Percentiles rank a stretch among this genome's conserved stretches.
These are phyloP conservation scores for Melitaea cinxia DNA, from an alignment of 1,140 invertebrate genomes.

Conservation along the genomic window DNA sequence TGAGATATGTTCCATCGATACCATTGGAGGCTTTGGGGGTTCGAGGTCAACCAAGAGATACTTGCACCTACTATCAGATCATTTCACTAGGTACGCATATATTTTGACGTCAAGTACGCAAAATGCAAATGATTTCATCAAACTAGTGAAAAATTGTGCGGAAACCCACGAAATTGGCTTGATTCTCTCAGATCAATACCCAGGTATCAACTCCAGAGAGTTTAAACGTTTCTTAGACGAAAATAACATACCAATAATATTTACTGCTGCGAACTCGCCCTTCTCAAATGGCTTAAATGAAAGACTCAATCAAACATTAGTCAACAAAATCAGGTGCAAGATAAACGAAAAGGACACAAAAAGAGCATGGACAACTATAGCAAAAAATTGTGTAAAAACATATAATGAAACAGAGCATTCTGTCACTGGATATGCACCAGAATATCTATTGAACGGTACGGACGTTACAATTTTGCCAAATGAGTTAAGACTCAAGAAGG, in stretches of 20 bases:
- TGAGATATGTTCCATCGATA: slow-evolving; percentile 39
- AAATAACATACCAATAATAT: neutral
- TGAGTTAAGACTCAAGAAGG: neutral
- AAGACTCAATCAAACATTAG: slow-evolving; percentile 13
- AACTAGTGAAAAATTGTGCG: slow-evolving; percentile 7
- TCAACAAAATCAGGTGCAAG: slow-evolving; percentile 21
- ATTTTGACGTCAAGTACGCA: slow-evolving; percentile 44
- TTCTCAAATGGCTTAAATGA: neutral
- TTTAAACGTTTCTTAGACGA: slow-evolving; percentile 4
- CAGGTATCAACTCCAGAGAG: slow-evolving; percentile 14
- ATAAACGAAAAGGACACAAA: slow-evolving; percentile 38
- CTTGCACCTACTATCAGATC: slow-evolving; percentile 37
- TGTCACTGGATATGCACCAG: neutral
- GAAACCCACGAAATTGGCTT: slow-evolving; percentile 16
- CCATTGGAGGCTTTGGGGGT: slow-evolving; percentile 38
- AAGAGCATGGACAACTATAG: slow-evolving; percentile 40
- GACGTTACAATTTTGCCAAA: slow-evolving; percentile 1
- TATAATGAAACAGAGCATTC: neutral
- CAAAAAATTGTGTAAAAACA: slow-evolving; percentile 21
- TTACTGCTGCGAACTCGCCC: slow-evolving; percentile 4
- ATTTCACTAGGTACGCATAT: slow-evolving; percentile 43
- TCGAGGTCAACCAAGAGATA: slow-evolving; percentile 40
- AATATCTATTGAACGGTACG: neutral
- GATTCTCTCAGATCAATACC: slow-evolving; percentile 10
- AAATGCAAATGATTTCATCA: slow-evolving; percentile 29